phyloP scores from a whole-genome alignment of 2,113 vertebrate genomes.

The Barnardius zonarius region DNA sequence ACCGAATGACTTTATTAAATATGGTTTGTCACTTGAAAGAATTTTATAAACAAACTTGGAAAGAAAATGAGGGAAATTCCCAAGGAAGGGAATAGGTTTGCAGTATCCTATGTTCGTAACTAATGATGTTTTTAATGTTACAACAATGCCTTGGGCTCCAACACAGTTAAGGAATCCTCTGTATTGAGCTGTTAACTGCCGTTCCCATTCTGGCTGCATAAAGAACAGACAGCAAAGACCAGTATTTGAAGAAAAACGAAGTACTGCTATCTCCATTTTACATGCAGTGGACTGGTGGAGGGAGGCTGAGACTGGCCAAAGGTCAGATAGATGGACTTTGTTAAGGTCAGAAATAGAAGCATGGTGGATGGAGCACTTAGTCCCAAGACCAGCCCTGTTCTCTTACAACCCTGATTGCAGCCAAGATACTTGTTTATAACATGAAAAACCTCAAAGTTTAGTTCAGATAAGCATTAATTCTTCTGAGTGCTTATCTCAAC shows the following conservation, averaged over 20 bases:
- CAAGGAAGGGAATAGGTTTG: neutral
- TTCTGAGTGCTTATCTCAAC: slow-evolving; percentile 18
- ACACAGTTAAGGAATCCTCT: neutral
- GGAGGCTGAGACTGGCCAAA: neutral
- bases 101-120: neutral
- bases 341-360: neutral
- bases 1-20: neutral
- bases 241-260: neutral
- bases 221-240: neutral
- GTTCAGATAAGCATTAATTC: slow-evolving; percentile 15
- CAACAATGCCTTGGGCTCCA: neutral
- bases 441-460: neutral
- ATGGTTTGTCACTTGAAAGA: neutral
- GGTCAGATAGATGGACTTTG: neutral
- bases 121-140: neutral
- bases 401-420: neutral
- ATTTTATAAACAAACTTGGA: neutral
- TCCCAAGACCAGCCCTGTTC: neutral
- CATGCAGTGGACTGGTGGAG: neutral
- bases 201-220: neutral
- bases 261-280: neutral
- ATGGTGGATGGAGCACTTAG: neutral
- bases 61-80: neutral
- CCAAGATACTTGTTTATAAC: neutral
- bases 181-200: neutral